phyloP scores from a whole-genome alignment of 2,797 vertebrate species.

The Sparidentex hasta region DNA sequence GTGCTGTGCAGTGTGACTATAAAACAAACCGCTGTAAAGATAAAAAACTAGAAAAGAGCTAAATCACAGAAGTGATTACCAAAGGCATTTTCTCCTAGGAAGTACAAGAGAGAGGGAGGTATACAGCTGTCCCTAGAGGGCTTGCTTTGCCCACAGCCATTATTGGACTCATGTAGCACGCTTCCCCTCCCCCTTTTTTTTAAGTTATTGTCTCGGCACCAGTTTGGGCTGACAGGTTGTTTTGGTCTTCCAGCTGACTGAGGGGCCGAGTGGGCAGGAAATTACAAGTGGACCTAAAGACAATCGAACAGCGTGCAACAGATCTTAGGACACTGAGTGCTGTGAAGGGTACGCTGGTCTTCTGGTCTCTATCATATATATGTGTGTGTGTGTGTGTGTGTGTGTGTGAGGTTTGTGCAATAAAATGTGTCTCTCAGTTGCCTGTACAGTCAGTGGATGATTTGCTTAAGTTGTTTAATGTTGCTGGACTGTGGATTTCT shows the following conservation, averaged over 20 bases:
- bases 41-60: not conserved
- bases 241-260: not conserved
- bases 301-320: not conserved
- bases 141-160: not conserved
- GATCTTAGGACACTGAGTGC: not conserved
- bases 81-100: conserved; percentile 1
- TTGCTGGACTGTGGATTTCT: no score
- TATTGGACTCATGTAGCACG: not conserved
- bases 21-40: not conserved
- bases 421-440: no score
- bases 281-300: conserved; percentile 6
- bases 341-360: no score
- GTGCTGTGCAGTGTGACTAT: not conserved
- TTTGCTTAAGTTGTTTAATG: no score
- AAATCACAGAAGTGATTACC: not conserved
- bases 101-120: not conserved
- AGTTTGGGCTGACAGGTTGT: not conserved
- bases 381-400: no score
- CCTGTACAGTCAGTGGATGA: no score
- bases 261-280: not conserved
- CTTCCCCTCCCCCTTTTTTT: not conserved
- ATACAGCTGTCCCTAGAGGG: not conserved
- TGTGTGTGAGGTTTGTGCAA: no score
- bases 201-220: not conserved
- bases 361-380: not conserved